Percentiles rank a stretch among this genome's conserved stretches.
Conservation (phyloP, 2,797 vertebrate genomes). For the Eleutherodactylus coqui region DNA sequence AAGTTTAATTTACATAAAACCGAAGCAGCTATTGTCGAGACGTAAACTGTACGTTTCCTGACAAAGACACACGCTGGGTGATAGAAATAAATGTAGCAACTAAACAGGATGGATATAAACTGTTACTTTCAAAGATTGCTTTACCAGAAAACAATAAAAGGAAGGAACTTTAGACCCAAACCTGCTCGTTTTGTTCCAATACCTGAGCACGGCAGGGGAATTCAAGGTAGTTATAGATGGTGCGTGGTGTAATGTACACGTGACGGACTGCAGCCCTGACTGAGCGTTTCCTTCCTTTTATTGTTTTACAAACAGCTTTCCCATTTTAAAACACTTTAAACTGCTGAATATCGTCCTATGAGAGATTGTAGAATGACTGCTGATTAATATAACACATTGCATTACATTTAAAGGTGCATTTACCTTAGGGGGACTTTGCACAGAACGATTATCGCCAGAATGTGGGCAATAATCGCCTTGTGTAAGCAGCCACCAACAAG, state of each 20-base stretch:
- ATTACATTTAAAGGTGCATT: neutral
- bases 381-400: slow-evolving; percentile 22
- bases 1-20: slow-evolving; percentile 51
- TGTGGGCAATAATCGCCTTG: no score
- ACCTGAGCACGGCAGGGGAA: slow-evolving; percentile 60
- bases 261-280: slow-evolving; percentile 54
- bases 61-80: slow-evolving; percentile 49
- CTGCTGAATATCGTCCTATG: slow-evolving; percentile 42
- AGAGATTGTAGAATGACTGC: neutral
- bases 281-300: slow-evolving; percentile 62
- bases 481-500: no score
- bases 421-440: neutral
- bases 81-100: slow-evolving; percentile 53
- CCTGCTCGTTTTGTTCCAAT: slow-evolving; percentile 60
- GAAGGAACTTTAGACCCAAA: slow-evolving; percentile 61
- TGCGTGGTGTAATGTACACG: slow-evolving; percentile 52
- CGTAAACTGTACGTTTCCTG: slow-evolving; percentile 57
- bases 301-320: slow-evolving; percentile 54
- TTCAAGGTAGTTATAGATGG: slow-evolving; percentile 60
- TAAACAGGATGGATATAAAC: slow-evolving; percentile 60
- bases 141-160: slow-evolving; percentile 64
- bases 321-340: slow-evolving; percentile 52
- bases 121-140: slow-evolving; percentile 63
- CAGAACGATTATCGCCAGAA: no score
- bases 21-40: slow-evolving; percentile 37